phyloP scores from a whole-genome alignment of 1,140 invertebrate genomes.

The Zaprionus davidi region DNA sequence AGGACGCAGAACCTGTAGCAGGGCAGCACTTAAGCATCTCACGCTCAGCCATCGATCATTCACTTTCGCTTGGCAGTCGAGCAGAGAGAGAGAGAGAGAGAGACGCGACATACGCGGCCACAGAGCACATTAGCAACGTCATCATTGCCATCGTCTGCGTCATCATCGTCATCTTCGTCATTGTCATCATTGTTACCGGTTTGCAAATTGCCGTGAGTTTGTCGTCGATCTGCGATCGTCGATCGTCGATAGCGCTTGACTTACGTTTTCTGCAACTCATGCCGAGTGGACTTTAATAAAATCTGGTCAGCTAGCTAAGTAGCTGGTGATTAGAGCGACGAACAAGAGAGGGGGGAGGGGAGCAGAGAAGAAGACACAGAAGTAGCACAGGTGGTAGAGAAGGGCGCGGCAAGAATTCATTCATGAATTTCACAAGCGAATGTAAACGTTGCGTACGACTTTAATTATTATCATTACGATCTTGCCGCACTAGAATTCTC shows the following conservation, averaged over 20 bases:
- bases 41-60: constrained; percentile 56
- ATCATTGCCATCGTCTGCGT: background rate
- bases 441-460: background rate
- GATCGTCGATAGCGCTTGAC: constrained; percentile 12
- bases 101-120: background rate
- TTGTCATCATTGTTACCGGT: constrained; percentile 29
- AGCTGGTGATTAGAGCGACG: background rate
- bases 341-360: background rate
- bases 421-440: constrained; percentile 32
- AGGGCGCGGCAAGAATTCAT: constrained; percentile 11
- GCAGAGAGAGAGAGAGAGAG: background rate
- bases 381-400: background rate
- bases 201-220: constrained; percentile 37
- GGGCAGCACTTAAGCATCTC: constrained; percentile 55
- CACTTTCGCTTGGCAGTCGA: constrained; percentile 44
- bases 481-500: background rate
- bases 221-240: constrained; percentile 18
- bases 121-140: constrained; percentile 1
- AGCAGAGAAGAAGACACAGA: background rate
- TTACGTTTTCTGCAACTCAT: constrained; percentile 63
- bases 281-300: constrained; percentile 52
- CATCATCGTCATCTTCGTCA: constrained; percentile 3
- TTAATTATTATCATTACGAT: background rate
- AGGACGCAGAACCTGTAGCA: background rate
- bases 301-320: constrained; percentile 4